These are phyloP conservation scores for Alectura lathami DNA, from an alignment of 2,113 vertebrate genomes.

Conservation along the genomic window DNA sequence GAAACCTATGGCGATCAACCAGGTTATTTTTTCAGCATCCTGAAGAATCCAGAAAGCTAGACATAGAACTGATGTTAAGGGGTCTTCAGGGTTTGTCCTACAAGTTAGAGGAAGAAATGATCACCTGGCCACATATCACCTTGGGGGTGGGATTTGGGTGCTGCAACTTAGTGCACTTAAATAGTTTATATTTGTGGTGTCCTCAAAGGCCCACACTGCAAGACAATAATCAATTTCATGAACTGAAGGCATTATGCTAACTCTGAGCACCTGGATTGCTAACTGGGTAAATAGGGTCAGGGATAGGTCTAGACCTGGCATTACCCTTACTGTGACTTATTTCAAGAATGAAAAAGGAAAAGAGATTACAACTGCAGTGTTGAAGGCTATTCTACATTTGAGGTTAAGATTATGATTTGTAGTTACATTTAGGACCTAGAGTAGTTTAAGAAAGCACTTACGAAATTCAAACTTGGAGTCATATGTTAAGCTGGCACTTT, in stretches of 20 bases:
- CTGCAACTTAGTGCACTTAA: neutral
- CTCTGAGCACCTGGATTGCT: neutral
- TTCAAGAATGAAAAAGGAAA: neutral
- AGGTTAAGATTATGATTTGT: neutral
- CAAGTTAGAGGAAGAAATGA: neutral
- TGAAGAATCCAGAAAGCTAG: neutral
- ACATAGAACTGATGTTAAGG: neutral
- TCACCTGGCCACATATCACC: neutral
- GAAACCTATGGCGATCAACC: neutral
- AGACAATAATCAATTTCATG: neutral
- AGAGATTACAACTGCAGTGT: neutral
- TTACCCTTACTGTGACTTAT: neutral
- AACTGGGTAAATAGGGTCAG: neutral
- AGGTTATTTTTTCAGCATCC: neutral
- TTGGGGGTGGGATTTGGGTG: neutral
- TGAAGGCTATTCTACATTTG: neutral
- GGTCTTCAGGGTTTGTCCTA: accelerated
- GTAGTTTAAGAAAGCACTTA: neutral
- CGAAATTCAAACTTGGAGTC: neutral
- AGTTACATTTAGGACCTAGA: neutral
- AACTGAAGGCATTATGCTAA: neutral
- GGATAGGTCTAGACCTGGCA: neutral
- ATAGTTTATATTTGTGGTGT: neutral
- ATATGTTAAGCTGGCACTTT: neutral
- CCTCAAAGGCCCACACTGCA: neutral